A percentile compares a stretch with the other conserved stretches of the same genome.
These are phyloP conservation scores for Sweltsa coloradensis DNA, from an alignment of 1,140 invertebrate species.

Conservation along the genomic window DNA sequence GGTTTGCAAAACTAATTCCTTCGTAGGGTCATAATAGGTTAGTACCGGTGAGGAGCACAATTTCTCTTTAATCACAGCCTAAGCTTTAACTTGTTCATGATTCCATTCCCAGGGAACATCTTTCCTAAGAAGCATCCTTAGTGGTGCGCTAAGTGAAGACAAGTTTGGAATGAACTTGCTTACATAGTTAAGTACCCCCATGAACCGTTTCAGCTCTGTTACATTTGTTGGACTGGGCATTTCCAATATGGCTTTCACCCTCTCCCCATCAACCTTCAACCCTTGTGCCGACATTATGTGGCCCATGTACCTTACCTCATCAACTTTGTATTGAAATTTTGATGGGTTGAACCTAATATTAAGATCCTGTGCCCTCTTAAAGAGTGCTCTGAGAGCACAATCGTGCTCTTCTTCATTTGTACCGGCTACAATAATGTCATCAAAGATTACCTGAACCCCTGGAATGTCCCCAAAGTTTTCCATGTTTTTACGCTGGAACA, in stretches of 20 bases:
- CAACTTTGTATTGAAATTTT: slow-evolving; percentile 21
- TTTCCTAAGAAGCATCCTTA: slow-evolving; percentile 16
- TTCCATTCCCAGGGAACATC: slow-evolving; percentile 15
- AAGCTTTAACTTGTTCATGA: slow-evolving; percentile 10
- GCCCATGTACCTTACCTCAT: slow-evolving; percentile 24
- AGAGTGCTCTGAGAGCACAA: slow-evolving; percentile 22
- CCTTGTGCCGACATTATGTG: slow-evolving; percentile 22
- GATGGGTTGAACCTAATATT: slow-evolving; percentile 25
- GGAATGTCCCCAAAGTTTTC: slow-evolving; percentile 22
- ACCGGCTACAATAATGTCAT: slow-evolving; percentile 25
- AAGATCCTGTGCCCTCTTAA: slow-evolving; percentile 23
- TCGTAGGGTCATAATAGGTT: slow-evolving; percentile 18
- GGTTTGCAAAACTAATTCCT: slow-evolving; percentile 19
- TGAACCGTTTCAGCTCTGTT: slow-evolving; percentile 22
- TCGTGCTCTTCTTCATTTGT: slow-evolving; percentile 20
- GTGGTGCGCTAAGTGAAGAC: slow-evolving; percentile 10
- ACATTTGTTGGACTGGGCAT: slow-evolving; percentile 21
- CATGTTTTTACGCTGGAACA: slow-evolving; percentile 24
- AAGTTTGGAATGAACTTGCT: slow-evolving; percentile 18
- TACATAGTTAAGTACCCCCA: slow-evolving; percentile 27
- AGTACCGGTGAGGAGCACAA: slow-evolving; percentile 17
- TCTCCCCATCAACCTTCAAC: slow-evolving; percentile 25
- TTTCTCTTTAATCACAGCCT: slow-evolving; percentile 17
- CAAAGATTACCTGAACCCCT: slow-evolving; percentile 25
- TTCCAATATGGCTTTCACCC: slow-evolving; percentile 26